Evolutionary conservation across 1,140 invertebrate species (phyloP).

Genomic region (Meloidogyne exigua): DNA sequence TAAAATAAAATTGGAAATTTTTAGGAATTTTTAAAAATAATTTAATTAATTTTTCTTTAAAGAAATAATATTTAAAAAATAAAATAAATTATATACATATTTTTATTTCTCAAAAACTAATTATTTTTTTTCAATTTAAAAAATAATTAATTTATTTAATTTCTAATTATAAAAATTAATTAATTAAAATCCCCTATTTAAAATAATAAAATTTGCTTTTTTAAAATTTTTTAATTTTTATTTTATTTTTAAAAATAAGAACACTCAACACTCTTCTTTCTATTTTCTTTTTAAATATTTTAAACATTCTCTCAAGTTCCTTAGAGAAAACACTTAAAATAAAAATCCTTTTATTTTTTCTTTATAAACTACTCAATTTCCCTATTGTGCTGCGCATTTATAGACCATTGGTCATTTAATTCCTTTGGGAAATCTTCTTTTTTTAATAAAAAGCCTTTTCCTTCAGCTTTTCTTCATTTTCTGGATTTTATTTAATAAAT

Average conservation of each 20-base stretch:
- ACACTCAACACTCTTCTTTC: neutral
- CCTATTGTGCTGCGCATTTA: neutral
- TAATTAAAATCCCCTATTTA: no score
- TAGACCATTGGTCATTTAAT: neutral
- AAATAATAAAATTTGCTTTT: no score
- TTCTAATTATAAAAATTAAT: no score
- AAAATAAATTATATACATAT: no score
- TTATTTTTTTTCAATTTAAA: no score
- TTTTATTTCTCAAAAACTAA: no score
- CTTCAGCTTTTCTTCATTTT: neutral
- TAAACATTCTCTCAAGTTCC: neutral
- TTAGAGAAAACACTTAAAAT: neutral
- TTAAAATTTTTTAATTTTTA: neutral
- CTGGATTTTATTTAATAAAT: neutral
- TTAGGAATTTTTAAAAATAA: no score
- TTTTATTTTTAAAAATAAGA: neutral
- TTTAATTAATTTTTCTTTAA: no score
- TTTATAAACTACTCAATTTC: neutral
- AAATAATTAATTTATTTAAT: neutral
- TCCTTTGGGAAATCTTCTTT: neutral
- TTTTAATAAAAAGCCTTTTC: neutral
- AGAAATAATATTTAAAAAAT: no score
- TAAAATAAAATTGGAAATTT: no score
- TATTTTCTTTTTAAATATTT: constrained; percentile 6
- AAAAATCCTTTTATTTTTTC: neutral